Base-by-base conservation (phyloP, 2,888 invertebrate genomes). In the Latrodectus hesperus region DNA sequence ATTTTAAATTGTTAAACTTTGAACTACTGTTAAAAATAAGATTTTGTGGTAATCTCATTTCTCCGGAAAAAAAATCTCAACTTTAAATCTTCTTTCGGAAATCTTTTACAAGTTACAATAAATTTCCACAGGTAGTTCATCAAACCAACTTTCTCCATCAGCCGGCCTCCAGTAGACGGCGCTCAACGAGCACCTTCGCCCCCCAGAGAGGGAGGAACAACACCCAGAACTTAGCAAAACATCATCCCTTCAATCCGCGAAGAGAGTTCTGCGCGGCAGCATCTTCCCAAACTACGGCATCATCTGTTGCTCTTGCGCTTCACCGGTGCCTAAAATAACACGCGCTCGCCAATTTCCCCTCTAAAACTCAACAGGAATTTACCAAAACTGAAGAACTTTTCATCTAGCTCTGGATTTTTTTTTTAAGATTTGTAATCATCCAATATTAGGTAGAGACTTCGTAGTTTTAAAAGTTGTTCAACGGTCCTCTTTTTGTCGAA, bases 291-390 rank as follows among this genome's bases (percentile, higher is more conserved):
- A 38, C 38, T 60, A 9, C n/a, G 14, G 60, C 52, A n/a, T 73
- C 73, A 73, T 49, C 73, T 73, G 73, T 73, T 73, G 73, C 52
- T 73, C 60, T 60, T 60, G 60, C 14, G 60, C 60, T n/a, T 60
- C 60, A 14, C 55, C n/a, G 14, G 12, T n/a, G 60, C 60, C 12
- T 60, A n/a, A 12, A 16, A 60, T 60, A 38, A 16, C 60, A n/a
- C 14, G n/a, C 60, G n/a, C 60, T 38, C 38, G 38, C 38, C 38
- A 38, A 38, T 38, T 38, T 38, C 38, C 4, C 4, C 38, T 0
- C 4, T 38, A 38, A 6, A 38, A 38, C 38, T 38, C 6, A 38
- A 4, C 38, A 38, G 38, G 38, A 38, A 38, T 38, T 38, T 38
- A 38, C 38, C 38, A 38, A 38, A 38, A 38, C 4, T 38, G 38